These are phyloP conservation scores for Zaprionus davidi DNA, from an alignment of 1,140 invertebrate genomes.

Conservation along the genomic window DNA sequence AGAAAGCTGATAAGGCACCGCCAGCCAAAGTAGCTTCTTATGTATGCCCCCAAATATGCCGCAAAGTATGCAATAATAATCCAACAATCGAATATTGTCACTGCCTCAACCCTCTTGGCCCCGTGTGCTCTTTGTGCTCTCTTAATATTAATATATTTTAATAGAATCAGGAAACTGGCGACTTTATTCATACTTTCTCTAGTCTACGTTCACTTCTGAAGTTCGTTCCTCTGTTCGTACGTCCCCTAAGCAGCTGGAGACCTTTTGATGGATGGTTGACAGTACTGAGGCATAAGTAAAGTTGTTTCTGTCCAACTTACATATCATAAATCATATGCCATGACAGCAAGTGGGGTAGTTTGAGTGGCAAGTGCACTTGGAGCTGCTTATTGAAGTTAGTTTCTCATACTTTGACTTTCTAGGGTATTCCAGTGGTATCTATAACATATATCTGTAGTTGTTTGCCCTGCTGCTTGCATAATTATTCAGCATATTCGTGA, in stretches of 20 bases:
- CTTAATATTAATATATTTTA: conserved; percentile 58
- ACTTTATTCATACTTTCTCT: background rate
- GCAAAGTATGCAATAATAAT: conserved; percentile 60
- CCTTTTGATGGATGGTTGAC: conserved; percentile 58
- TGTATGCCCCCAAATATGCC: conserved; percentile 39
- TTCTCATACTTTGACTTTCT: background rate
- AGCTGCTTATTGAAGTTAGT: background rate
- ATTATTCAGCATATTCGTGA: conserved; percentile 55
- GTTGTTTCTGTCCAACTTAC: conserved; percentile 45
- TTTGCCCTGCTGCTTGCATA: conserved; percentile 31
- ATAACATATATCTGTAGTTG: background rate
- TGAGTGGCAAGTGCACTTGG: background rate
- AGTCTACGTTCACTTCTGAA: background rate
- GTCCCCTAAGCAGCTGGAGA: conserved; percentile 40
- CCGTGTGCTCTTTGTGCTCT: conserved; percentile 37
- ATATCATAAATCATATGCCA: conserved; percentile 61
- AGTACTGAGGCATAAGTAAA: conserved; percentile 43
- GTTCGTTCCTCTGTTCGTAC: background rate
- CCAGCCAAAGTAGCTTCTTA: conserved; percentile 25
- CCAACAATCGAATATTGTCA: conserved; percentile 61
- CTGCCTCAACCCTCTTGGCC: background rate
- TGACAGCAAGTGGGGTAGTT: background rate
- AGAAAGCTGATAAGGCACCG: conserved; percentile 50
- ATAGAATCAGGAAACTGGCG: conserved; percentile 52
- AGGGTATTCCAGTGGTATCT: background rate